Conservation (phyloP, 2,797 vertebrate species). For the Sardinella longiceps region DNA sequence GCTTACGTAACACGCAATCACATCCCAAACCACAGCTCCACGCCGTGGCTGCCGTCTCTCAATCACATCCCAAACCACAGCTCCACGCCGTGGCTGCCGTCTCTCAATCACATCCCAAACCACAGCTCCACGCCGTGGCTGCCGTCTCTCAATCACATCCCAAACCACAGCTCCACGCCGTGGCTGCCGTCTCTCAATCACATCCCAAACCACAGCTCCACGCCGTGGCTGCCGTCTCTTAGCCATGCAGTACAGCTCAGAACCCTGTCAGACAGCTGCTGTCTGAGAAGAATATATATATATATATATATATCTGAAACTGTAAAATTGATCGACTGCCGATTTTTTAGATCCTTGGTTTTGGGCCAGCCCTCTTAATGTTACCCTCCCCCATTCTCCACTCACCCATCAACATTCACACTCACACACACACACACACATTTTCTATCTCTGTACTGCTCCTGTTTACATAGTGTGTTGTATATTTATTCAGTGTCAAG, state of each 20-base stretch:
- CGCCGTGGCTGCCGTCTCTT: neutral
- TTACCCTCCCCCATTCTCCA: conserved; percentile 21
- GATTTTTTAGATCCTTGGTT: conserved; percentile 44
- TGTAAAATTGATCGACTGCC: conserved; percentile 31
- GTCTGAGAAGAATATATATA: no score
- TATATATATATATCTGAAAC: no score
- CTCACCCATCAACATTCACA: neutral
- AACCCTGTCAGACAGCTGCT: neutral
- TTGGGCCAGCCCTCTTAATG: conserved; percentile 27
- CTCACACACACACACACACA: conserved; percentile 1
- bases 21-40: neutral
- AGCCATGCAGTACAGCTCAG: neutral
- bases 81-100: neutral
- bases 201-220: neutral
- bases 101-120: neutral
- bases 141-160: neutral
- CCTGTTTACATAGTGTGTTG: conserved; percentile 39
- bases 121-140: neutral
- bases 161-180: neutral
- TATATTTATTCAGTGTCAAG: conserved; percentile 33
- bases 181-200: neutral
- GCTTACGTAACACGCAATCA: neutral
- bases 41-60: no score
- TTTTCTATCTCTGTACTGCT: conserved; percentile 20
- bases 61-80: neutral